A percentile compares a stretch with the other conserved stretches of the same genome.
These are phyloP conservation scores for Palythoa grandis DNA, from an alignment of 92 coral and sea anemone species.

Conservation along the genomic window DNA sequence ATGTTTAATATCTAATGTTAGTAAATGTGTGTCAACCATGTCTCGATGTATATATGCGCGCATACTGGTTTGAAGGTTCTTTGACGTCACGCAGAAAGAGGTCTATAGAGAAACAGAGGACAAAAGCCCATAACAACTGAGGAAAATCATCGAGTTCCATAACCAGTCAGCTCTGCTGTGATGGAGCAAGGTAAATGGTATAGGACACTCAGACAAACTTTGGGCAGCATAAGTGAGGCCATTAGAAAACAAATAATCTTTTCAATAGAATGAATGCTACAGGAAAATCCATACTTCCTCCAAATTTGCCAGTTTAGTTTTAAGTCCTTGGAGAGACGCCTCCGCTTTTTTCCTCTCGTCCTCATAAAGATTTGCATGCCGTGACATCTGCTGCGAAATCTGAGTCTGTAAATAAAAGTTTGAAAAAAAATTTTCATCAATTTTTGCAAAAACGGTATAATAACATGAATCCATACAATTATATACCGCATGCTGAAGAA, in stretches of 20 bases:
- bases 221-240: no score
- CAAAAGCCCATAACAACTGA: no score
- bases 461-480: not conserved
- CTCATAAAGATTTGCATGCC: conserved; percentile 68
- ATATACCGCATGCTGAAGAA: not conserved
- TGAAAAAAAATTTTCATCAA: not conserved
- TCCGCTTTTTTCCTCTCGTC: conserved; percentile 77
- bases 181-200: no score
- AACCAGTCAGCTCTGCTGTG: no score
- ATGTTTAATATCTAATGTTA: no score
- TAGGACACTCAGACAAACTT: no score
- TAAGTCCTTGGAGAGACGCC: conserved; percentile 75
- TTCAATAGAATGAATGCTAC: not conserved
- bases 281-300: conserved; percentile 55
- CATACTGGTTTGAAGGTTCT: no score
- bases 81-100: no score
- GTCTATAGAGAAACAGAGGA: no score
- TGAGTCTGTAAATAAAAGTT: conserved; percentile 54
- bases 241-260: not conserved
- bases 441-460: not conserved
- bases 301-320: conserved; percentile 67
- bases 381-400: conserved; percentile 74
- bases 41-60: no score
- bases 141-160: no score
- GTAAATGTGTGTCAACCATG: no score